Base-by-base conservation (phyloP, 2,113 vertebrate species). In the Dromaius novaehollandiae region DNA sequence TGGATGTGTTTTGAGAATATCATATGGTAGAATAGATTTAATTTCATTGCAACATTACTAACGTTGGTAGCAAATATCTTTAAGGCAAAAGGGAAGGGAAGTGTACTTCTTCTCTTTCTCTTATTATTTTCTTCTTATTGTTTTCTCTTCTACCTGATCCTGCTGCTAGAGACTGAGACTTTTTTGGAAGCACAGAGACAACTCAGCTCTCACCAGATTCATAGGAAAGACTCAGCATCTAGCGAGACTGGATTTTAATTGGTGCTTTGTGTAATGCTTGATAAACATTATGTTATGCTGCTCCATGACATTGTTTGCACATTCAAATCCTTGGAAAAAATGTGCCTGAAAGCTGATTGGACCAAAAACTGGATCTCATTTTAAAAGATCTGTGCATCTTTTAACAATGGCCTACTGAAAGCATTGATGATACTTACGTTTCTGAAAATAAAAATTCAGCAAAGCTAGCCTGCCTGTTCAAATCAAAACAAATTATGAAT, bases 131-230 rank as follows among this genome's bases (percentile, higher is more conserved):
- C 74, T 93, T 77, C 46, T 15, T 55, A 42, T 56, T 78, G 25
- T 86, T 92, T 95, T 93, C 42, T 56, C 24, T 96, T 85, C 60
- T 82, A 34, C 88, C 77, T 81, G 87, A 80, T 93, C 82, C 64
- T 90, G 44, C 82, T 93, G 51, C 64, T 78, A 9, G 36, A 83
- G 76, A 53, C 51, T 60, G 76, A 75, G 82, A 78, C 30, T 36
- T 87, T 82, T 68, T 56, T 69, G 79, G 48, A 90, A 92, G 66
- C 46, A 83, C 6, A 60, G 61, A 88, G 50, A 61, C n/a, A 89
- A 40, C 53, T 75, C 58, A 58, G 68, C 30, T 89, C 51, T 86
- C 56, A 75, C 75, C 66, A 82, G 56, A 82, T 93, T 92, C 19
- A 22, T 21, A 64, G 70, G 34, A 65, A 50, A 7, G 30, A 68